A percentile compares a stretch with the other conserved stretches of the same genome.
phyloP scores from a whole-genome alignment of 2,113 vertebrate species.

The Laticauda laticaudata region DNA sequence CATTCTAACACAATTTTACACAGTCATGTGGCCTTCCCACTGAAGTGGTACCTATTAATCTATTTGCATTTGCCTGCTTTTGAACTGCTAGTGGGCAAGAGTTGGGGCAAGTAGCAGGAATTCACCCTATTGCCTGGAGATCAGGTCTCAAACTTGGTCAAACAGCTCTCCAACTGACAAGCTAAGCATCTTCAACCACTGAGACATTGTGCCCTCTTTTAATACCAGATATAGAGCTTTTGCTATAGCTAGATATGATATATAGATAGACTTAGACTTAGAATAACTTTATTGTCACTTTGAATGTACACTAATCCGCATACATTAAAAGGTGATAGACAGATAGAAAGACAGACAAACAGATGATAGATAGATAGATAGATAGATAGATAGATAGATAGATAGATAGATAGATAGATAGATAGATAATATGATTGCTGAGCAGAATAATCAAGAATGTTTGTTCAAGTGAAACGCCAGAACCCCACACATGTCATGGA shows the following conservation, averaged over 20 bases:
- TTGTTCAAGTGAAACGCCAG: neutral
- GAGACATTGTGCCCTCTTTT: neutral
- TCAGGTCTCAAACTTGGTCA: neutral
- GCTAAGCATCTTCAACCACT: neutral
- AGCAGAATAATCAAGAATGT: neutral
- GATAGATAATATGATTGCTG: too few relatives aligned
- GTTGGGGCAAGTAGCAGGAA: neutral
- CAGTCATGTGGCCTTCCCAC: neutral
- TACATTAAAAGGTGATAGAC: too few relatives aligned
- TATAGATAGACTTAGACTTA: too few relatives aligned
- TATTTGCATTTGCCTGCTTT: neutral
- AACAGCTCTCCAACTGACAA: neutral
- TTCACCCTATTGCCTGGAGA: neutral
- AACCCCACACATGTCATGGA: neutral
- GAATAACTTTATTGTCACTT: too few relatives aligned
- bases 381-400: too few relatives aligned
- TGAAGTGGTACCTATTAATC: neutral
- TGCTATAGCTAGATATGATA: too few relatives aligned
- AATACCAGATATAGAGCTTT: too few relatives aligned
- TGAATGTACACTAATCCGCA: too few relatives aligned
- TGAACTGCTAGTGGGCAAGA: neutral
- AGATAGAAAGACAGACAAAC: too few relatives aligned
- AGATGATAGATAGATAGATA: too few relatives aligned
- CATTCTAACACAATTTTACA: neutral
- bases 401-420: too few relatives aligned